Evolutionary conservation across 2,113 vertebrate genomes (phyloP).

Genomic region (Herpetotheres cachinnans): DNA sequence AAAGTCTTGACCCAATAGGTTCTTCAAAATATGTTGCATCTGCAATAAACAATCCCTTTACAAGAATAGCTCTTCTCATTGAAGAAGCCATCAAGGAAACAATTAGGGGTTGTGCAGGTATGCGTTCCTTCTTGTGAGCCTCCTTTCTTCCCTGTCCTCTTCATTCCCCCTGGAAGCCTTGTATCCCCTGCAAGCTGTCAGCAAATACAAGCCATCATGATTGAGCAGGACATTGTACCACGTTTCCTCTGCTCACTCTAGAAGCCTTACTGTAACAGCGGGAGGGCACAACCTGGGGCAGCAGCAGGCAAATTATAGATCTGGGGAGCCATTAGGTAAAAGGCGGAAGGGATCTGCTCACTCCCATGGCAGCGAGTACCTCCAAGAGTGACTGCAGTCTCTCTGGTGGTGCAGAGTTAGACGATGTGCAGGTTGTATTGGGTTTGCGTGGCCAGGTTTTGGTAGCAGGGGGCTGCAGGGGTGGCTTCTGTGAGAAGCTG

Average conservation of each 20-base stretch:
- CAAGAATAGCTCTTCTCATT: background rate
- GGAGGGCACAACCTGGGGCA: background rate
- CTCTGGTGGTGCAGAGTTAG: background rate
- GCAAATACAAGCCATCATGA: accelerated
- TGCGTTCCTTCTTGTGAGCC: background rate
- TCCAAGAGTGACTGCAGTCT: background rate
- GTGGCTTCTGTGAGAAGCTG: no score
- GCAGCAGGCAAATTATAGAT: background rate
- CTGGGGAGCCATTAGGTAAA: background rate
- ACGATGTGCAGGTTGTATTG: no score
- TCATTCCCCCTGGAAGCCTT: background rate
- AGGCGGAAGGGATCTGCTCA: background rate
- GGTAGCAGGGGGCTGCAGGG: no score
- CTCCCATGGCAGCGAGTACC: background rate
- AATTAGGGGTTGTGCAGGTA: background rate
- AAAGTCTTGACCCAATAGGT: background rate
- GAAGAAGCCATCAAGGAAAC: background rate
- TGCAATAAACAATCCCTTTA: background rate
- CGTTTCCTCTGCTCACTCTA: background rate
- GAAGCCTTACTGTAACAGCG: background rate
- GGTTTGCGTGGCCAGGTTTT: no score
- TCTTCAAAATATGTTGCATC: background rate
- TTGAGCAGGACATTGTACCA: accelerated
- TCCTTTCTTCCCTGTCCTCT: background rate
- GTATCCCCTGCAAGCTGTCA: background rate